Base-by-base conservation (phyloP, 1,140 invertebrate genomes). In the Pachyrhynchus sulphureomaculatus region DNA sequence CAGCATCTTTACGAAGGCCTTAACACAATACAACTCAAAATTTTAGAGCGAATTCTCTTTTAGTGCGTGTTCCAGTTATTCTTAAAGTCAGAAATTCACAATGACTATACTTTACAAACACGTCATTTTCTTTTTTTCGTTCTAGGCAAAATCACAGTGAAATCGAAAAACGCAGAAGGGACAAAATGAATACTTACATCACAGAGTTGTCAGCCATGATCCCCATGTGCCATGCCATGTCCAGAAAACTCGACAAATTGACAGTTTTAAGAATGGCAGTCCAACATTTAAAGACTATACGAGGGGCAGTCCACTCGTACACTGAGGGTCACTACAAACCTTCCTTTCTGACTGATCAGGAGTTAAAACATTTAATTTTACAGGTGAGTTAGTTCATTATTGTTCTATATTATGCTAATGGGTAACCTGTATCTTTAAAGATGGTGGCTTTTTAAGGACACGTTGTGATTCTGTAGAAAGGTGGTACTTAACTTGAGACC, bases 111-210 rank as follows among this genome's bases (percentile, higher is more conserved):
- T n/a, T n/a, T n/a, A n/a, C n/a, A n/a, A n/a, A n/a, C n/a, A n/a
- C n/a, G n/a, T n/a, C n/a, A n/a, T n/a, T n/a, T n/a, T n/a, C n/a
- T n/a, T n/a, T 29, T 12, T 8, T 9, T 32, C 45, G 56, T 68
- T 54, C 17, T 39, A 74, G 72, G 44, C 72, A 95, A 77, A 96
- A 96, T 78, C 94, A 98, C 78, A 96, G 93, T 76, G 93, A 96
- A 79, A 96, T 98, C 59, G 95, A 98, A 76, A 96, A 96, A 74
- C 80, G 94, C 0, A 81, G 95, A 2, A 82, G 95, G 13, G 94
- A 98, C 75, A 97, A 97, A 78, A 97, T 97, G 94, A 96, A 96
- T 78, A 93, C 88, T 0, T 96, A 95, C 76, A 96, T 98, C 58
- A 89, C 88, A 0, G 93, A 97, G 76, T 75, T 98, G 24, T 92